Evolutionary conservation across 2,888 invertebrate genomes (phyloP).

Genomic region (Drosophila falleni): DNA sequence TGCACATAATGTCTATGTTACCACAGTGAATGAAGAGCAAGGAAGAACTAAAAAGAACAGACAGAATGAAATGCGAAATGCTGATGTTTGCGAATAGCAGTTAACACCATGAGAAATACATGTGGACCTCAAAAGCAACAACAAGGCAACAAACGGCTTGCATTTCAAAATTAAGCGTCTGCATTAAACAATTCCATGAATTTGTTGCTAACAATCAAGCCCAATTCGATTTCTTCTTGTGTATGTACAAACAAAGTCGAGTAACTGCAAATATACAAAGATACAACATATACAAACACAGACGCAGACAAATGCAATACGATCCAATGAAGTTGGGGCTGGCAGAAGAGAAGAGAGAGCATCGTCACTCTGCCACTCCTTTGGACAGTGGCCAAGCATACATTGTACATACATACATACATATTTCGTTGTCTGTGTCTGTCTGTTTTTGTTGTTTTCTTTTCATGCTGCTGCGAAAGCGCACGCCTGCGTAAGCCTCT

Average conservation of each 20-base stretch:
- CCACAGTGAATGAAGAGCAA: background rate
- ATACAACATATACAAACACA: background rate
- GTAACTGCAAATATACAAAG: conserved; percentile 22
- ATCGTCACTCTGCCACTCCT: conserved; percentile 56
- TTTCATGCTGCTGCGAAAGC: conserved; percentile 38
- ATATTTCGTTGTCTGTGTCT: background rate
- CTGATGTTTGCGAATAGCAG: conserved; percentile 46
- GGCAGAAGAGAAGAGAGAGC: conserved; percentile 2
- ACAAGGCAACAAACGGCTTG: no score
- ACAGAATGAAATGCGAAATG: conserved; percentile 41
- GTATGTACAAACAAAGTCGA: conserved; percentile 15
- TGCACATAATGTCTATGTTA: conserved; percentile 6
- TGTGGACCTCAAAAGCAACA: background rate
- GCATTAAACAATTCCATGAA: conserved; percentile 46
- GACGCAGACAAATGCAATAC: conserved; percentile 31
- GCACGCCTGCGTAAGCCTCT: conserved; percentile 54
- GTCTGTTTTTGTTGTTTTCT: conserved; percentile 33
- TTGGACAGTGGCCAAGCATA: conserved; percentile 38
- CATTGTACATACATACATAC: no score
- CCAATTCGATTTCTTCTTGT: conserved; percentile 51
- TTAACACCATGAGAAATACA: conserved; percentile 34
- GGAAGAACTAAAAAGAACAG: conserved; percentile 7
- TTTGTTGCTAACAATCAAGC: conserved; percentile 20
- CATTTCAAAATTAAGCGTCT: conserved; percentile 32
- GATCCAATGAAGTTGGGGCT: conserved; percentile 36